Evolutionary conservation across 2,113 vertebrate species (phyloP).

Genomic region (Plecturocebus donacophilus): DNA sequence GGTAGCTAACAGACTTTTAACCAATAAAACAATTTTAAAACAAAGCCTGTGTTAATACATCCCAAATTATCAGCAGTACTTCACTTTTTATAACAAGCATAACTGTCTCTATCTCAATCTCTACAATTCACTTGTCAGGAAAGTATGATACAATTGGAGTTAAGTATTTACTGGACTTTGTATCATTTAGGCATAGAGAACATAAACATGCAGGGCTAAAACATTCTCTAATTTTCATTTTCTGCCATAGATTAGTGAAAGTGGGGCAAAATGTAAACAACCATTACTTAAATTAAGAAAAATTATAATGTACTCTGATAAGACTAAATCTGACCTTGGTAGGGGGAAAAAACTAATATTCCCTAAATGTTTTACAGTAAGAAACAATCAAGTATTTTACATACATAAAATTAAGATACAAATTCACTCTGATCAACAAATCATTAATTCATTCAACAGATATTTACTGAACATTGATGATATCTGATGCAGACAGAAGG

Average conservation of each 20-base stretch:
- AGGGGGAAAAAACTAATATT: not conserved
- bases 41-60: not conserved
- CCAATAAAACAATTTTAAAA: conserved; percentile 40
- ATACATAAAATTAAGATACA: not conserved
- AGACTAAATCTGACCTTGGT: not conserved
- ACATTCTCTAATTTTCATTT: conserved; percentile 11
- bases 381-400: conserved; percentile 10
- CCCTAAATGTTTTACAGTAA: not conserved
- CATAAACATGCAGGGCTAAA: not conserved
- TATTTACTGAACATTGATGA: not conserved
- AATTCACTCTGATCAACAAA: not conserved
- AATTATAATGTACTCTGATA: not conserved
- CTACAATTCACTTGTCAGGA: not conserved
- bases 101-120: not conserved
- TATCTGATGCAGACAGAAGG: not conserved
- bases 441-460: not conserved
- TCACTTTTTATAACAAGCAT: not conserved
- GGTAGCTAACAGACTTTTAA: not conserved
- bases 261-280: conserved; percentile 14
- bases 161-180: not conserved
- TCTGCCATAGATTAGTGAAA: not conserved
- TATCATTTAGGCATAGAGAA: not conserved
- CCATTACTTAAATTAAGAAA: conserved; percentile 21
- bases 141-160: not conserved
- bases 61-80: not conserved